Base-by-base conservation (phyloP, 2,888 invertebrate genomes). In the Drosophila mimica region DNA sequence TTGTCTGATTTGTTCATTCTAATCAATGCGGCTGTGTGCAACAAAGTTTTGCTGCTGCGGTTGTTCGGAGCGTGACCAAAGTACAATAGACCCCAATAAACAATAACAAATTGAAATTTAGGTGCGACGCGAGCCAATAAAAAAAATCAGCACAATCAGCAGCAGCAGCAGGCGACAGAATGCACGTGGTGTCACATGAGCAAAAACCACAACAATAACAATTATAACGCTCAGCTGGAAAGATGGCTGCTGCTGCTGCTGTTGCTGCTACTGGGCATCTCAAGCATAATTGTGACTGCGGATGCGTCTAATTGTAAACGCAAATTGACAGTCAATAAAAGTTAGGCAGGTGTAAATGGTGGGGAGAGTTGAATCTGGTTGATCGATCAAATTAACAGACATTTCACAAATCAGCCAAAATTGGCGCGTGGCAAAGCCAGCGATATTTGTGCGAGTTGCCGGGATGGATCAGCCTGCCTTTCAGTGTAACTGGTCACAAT, bases 241-340 rank as follows among this genome's bases (percentile, higher is more conserved):
- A 43, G 59, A n/a, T 17, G 54, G 28, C 54, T 68, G 59, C 25
- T 56, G 54, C 15, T 36, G 36, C 17, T 38, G 17, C 4, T 38
- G 34, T 5, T 34, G 34, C 11, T n/a, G 6, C n/a, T n/a, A 11
- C 13, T 15, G 25, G 25, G 46, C 25, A 28, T 25, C 46, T 56
- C n/a, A 38, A 69, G 70, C 80, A 75, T 83, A 88, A 88, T 85
- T 84, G 73, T 28, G 31, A 70, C 34, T 62, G 61, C 88, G 85
- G 85, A 86, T 89, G 81, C 74, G 68, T 62, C 87, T 88, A 88
- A 91, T 89, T 89, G 81, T 77, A 80, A 80, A 78, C 49, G 77
- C 77, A 82, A 91, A 84, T 90, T 89, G 88, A 48, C 78, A 78
- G 79, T 74, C 81, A 85, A 82, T 85, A 84, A 74, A 67, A 70